phyloP scores from a whole-genome alignment of 53 echinoderm and acorn worm species.

The Zoroaster sp. region DNA sequence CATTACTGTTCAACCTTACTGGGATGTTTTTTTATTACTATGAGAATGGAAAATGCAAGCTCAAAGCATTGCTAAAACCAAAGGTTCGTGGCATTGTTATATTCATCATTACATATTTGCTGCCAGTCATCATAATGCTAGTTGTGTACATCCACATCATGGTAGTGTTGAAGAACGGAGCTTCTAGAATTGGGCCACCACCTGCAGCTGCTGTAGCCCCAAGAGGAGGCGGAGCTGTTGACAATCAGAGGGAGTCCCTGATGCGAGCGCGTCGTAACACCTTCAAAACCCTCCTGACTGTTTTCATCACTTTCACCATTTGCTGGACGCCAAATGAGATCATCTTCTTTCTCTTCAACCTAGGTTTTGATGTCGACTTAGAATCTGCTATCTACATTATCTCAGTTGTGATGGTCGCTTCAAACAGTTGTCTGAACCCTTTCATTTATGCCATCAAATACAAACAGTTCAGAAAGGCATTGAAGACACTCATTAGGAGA shows the following conservation, averaged over 20 bases:
- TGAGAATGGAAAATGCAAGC: not conserved
- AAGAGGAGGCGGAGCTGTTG: not conserved
- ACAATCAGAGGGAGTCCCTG: not conserved
- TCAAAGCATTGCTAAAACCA: not conserved
- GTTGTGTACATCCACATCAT: constrained; percentile 6
- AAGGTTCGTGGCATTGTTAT: not conserved
- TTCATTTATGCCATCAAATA: constrained; percentile 55
- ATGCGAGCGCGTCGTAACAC: constrained; percentile 19
- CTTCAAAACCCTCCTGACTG: constrained; percentile 47
- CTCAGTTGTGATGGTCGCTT: not conserved
- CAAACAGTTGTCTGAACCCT: constrained; percentile 46
- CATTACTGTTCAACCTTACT: no score
- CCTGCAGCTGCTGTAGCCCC: not conserved
- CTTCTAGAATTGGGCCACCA: not conserved
- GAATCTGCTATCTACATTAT: not conserved
- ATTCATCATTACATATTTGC: not conserved
- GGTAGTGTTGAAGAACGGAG: not conserved
- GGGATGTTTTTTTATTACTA: not conserved
- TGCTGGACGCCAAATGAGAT: constrained; percentile 53
- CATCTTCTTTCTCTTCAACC: not conserved
- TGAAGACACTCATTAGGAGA: not conserved
- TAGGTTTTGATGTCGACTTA: constrained; percentile 11
- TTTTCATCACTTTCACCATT: constrained; percentile 23
- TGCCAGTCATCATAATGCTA: not conserved
- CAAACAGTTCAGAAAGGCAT: constrained; percentile 33